Conservation (phyloP, 2,113 vertebrate species). For the Tetrax tetrax region DNA sequence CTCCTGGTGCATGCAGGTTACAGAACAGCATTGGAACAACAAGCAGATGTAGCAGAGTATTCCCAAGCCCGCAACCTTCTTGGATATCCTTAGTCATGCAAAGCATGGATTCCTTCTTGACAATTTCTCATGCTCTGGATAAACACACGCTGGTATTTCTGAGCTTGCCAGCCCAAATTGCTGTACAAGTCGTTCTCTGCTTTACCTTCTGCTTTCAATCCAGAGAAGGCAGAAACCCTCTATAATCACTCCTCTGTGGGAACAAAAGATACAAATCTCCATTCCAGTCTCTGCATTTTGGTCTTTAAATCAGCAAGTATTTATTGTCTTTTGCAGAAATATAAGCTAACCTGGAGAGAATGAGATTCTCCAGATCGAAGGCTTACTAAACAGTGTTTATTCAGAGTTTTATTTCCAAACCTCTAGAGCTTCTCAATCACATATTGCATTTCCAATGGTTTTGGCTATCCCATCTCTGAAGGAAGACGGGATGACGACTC, state of each 20-base stretch:
- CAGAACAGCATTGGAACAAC: background rate
- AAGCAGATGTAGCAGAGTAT: background rate
- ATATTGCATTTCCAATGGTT: background rate
- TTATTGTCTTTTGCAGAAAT: background rate
- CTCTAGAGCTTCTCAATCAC: background rate
- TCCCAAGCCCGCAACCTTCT: background rate
- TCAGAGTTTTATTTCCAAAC: background rate
- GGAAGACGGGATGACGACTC: background rate
- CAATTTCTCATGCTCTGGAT: background rate
- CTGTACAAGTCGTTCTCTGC: background rate
- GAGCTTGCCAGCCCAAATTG: background rate
- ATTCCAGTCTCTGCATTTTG: background rate
- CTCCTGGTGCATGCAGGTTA: background rate
- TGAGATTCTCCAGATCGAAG: slow-evolving; percentile 1
- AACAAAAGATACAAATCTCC: background rate
- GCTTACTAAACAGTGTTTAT: background rate
- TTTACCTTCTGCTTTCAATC: background rate
- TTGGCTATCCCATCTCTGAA: background rate
- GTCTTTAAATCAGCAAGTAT: slow-evolving; percentile 3
- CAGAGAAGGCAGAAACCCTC: background rate
- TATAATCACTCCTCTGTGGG: background rate
- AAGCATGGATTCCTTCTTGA: background rate
- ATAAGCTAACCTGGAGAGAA: background rate
- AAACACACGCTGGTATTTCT: background rate
- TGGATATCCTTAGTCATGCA: background rate